phyloP scores from a whole-genome alignment of 2,797 vertebrate species.

The Chanos chanos region DNA sequence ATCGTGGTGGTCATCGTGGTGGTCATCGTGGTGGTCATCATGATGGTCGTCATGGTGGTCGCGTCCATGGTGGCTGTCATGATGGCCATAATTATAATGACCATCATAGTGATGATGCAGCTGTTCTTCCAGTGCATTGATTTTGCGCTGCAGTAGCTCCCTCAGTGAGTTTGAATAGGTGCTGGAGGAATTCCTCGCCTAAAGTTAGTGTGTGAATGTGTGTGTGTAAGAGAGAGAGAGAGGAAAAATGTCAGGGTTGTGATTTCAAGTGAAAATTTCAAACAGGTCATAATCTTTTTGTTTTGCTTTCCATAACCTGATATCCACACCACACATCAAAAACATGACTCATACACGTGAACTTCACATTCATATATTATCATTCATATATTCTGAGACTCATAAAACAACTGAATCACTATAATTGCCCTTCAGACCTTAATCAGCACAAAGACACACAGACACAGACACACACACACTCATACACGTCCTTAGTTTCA shows the following conservation, averaged over 20 bases:
- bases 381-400: conserved; percentile 3
- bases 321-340: neutral
- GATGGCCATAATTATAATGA: conserved; percentile 32
- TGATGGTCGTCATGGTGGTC: conserved; percentile 27
- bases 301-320: too few relatives aligned
- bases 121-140: conserved; percentile 76
- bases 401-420: conserved; percentile 1
- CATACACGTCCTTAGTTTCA: too few relatives aligned
- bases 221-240: neutral
- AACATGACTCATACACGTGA: conserved; percentile 10
- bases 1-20: neutral
- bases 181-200: conserved; percentile 75
- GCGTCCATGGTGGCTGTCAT: conserved; percentile 24
- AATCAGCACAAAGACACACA: neutral
- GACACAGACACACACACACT: neutral
- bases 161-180: conserved; percentile 77
- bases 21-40: neutral
- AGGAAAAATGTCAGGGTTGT: too few relatives aligned
- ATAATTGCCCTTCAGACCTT: neutral
- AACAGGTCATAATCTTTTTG: too few relatives aligned
- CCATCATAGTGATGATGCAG: conserved; percentile 59
- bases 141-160: conserved; percentile 78
- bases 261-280: too few relatives aligned
- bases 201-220: conserved; percentile 6
- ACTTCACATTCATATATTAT: neutral